Conservation (phyloP, 2,113 vertebrate species). For the Candoia aspera region DNA sequence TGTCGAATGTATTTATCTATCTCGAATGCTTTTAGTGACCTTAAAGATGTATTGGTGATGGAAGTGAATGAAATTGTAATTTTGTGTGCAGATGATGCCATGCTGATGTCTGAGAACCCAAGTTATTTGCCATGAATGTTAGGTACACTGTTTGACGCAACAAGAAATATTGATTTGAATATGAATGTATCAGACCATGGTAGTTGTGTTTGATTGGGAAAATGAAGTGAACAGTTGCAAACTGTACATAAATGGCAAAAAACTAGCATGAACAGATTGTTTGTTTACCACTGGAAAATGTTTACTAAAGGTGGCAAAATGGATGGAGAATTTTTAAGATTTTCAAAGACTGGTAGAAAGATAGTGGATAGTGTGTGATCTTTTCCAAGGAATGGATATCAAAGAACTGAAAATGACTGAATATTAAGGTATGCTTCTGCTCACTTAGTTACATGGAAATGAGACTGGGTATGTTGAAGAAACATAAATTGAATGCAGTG, state of each 20-base stretch:
- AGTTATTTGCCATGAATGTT: not conserved
- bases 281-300: not conserved
- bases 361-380: not conserved
- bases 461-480: not conserved
- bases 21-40: no score
- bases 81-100: no score
- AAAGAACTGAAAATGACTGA: not conserved
- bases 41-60: no score
- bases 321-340: not conserved
- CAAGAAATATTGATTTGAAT: not conserved
- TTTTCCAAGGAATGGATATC: not conserved
- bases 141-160: not conserved
- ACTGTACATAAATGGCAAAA: not conserved
- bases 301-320: not conserved
- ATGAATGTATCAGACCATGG: not conserved
- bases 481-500: not conserved
- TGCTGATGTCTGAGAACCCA: no score
- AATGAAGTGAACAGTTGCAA: not conserved
- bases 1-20: no score
- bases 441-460: not conserved
- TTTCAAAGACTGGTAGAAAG: not conserved
- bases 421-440: not conserved
- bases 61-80: no score
- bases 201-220: not conserved
- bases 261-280: not conserved